Evolutionary conservation across 64 coral and sea anemone species (phyloP).

Genomic region (Montipora capricornis): DNA sequence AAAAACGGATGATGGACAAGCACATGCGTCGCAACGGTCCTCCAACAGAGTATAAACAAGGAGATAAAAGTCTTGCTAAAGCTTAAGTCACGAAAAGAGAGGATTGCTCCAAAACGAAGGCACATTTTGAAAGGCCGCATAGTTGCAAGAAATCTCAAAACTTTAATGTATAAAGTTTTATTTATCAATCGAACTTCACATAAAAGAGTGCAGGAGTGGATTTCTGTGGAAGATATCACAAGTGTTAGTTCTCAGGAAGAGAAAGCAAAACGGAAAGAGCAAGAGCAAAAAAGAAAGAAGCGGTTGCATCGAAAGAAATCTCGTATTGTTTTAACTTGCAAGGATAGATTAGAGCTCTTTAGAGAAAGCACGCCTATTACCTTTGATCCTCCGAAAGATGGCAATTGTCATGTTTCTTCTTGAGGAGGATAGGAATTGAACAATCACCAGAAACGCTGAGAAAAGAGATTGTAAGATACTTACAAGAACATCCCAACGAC

Average conservation of each 20-base stretch:
- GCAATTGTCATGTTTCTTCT: background rate
- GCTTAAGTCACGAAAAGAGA: background rate
- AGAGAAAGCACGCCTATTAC: no score
- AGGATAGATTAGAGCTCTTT: background rate
- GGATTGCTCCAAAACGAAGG: constrained; percentile 17
- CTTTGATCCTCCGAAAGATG: no score
- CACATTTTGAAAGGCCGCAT: constrained; percentile 27
- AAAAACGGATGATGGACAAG: background rate
- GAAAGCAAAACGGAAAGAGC: background rate
- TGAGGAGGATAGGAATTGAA: constrained; percentile 13
- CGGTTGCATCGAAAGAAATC: background rate
- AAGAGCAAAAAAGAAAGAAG: background rate
- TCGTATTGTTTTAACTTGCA: background rate
- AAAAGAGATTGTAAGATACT: constrained; percentile 35
- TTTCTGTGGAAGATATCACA: constrained; percentile 14
- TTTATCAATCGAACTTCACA: constrained; percentile 10
- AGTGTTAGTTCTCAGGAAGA: background rate
- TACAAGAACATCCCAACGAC: constrained; percentile 13
- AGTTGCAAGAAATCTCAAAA: constrained; percentile 35
- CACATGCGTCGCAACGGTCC: background rate
- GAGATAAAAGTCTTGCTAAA: constrained; percentile 27
- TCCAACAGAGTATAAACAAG: background rate
- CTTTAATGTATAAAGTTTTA: constrained; percentile 12
- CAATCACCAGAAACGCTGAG: background rate
- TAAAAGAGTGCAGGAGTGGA: background rate